Evolutionary conservation across 35 echinoderm and acorn worm genomes (phyloP).

Genomic region (Heliocidaris tuberculata): DNA sequence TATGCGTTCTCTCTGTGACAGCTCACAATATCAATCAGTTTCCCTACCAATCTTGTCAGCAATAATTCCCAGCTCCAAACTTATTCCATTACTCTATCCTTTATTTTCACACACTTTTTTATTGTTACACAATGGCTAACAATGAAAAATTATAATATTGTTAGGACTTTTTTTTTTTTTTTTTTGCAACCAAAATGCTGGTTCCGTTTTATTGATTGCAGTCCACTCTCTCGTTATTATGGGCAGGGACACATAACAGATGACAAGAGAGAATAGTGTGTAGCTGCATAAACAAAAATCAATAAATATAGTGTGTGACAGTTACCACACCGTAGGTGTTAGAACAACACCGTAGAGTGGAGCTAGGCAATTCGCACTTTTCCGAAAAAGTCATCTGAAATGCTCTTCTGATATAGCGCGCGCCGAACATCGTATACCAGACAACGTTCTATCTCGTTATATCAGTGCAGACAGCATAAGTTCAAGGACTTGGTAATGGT

Average conservation of each 20-base stretch:
- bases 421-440: neutral
- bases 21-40: neutral
- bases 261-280: neutral
- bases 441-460: neutral
- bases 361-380: neutral
- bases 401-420: neutral
- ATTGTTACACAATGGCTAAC: neutral
- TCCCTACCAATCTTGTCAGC: neutral
- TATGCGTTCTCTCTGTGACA: neutral
- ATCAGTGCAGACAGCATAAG: neutral
- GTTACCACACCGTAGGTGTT: neutral
- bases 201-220: neutral
- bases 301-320: neutral
- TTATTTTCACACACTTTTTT: neutral
- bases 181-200: neutral
- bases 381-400: neutral
- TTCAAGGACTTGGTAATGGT: neutral
- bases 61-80: neutral
- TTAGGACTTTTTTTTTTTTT: neutral
- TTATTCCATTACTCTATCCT: neutral
- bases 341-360: neutral
- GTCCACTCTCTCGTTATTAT: neutral
- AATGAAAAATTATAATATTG: neutral
- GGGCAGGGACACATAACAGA: slow-evolving; percentile 6
- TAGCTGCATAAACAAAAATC: neutral